Base-by-base conservation (phyloP, 2,113 vertebrate genomes). In the Eretmochelys imbricata region DNA sequence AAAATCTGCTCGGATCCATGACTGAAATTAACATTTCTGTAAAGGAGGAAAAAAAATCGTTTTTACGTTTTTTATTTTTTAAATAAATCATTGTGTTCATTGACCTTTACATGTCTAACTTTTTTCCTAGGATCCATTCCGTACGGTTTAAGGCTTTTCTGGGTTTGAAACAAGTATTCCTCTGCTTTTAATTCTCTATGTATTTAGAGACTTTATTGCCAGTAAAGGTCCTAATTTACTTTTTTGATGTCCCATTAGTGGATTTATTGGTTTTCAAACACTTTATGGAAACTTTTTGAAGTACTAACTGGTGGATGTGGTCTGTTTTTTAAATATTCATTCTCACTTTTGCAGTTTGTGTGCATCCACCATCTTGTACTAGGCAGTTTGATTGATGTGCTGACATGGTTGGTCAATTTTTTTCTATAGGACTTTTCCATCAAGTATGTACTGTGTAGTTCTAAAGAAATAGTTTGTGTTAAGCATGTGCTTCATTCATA, bases 41-140 rank as follows among this genome's bases (percentile, higher is more conserved):
- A 98, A 97, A 98, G 96, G 95, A 96, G 86, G 92, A 90, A 90
- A 91, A 98, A 89, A 97, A 98, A 97, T 98, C 96, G 98, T 98
- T 98, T 98, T 98, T 98, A 98, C 98, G 95, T 98, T 98, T 98
- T 98, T 98, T 98, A 98, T 98, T 98, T 98, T 98, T 98, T 97
- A 98, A 98, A 98, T 98, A 98, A 98, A 98, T 98, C 98, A 98
- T 98, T 98, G 98, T 98, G 98, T 98, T 98, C 97, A 97, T 97
- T 98, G 98, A 98, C 97, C 96, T 97, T 97, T 98, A 98, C 69
- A 98, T 84, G 98, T 98, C 98, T 98, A 98, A 98, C 98, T 98
- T 98, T 97, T 98, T 98, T 98, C 89, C 97, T 98, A 98, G 98
- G 98, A 97, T 97, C 95, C 94, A 97, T 98, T 98, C 97, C 96